Percentiles rank a stretch among this genome's conserved stretches.
Evolutionary conservation across 2,797 vertebrate genomes (phyloP).

Genomic region (Cetoscarus ocellatus): DNA sequence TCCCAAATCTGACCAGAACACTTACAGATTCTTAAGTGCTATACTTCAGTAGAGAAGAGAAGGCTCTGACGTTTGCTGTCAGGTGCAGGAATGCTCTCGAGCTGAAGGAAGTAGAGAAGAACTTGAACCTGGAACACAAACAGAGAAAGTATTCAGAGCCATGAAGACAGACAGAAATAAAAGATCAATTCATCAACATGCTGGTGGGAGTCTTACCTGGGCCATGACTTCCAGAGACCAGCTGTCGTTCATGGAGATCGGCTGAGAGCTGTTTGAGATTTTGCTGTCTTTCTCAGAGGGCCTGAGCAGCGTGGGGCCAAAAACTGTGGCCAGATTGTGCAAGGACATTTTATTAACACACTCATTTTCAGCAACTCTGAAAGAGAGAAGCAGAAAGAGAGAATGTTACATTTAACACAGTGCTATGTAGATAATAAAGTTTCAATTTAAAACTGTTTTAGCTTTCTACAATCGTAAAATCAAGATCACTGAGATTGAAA

Average conservation of each 20-base stretch:
- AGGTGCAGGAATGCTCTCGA: slow-evolving; percentile 93
- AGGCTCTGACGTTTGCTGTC: slow-evolving; percentile 96
- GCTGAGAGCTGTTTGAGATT: slow-evolving; percentile 89
- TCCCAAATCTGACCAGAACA: slow-evolving; percentile 12
- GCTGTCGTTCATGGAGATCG: slow-evolving; percentile 94
- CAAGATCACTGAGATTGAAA: too few relatives aligned
- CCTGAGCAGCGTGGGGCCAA: slow-evolving; percentile 93
- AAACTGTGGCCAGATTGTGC: slow-evolving; percentile 96
- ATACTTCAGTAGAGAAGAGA: slow-evolving; percentile 95
- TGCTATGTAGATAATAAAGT: too few relatives aligned
- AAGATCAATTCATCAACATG: neutral
- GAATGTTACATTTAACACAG: neutral
- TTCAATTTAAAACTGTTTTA: too few relatives aligned
- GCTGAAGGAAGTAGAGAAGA: slow-evolving; percentile 94
- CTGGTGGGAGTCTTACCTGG: slow-evolving; percentile 83
- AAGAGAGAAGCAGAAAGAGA: neutral
- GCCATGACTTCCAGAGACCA: slow-evolving; percentile 98
- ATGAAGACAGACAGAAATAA: neutral
- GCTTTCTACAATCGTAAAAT: too few relatives aligned
- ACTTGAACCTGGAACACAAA: slow-evolving; percentile 90
- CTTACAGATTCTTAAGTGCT: slow-evolving; percentile 32
- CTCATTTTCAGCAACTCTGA: slow-evolving; percentile 93
- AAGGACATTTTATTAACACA: slow-evolving; percentile 95
- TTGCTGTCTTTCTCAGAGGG: slow-evolving; percentile 96
- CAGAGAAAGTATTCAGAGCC: slow-evolving; percentile 8